A percentile compares a stretch with the other conserved stretches of the same genome.
Evolutionary conservation across 2,113 vertebrate species (phyloP).

Genomic region (Columbina picui): DNA sequence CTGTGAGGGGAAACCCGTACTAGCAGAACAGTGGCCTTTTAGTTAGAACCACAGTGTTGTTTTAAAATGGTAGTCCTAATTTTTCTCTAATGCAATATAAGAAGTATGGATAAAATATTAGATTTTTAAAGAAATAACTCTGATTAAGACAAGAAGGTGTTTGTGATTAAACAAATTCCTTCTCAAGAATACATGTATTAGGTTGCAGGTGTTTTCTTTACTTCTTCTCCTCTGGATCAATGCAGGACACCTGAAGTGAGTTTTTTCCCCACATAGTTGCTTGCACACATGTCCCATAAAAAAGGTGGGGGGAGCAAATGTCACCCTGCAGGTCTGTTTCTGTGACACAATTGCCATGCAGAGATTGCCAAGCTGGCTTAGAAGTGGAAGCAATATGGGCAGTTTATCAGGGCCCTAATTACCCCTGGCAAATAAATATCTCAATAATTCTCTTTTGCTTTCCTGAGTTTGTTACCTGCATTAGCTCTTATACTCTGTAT

Average conservation of each 20-base stretch:
- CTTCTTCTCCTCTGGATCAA: background rate
- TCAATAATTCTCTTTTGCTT: background rate
- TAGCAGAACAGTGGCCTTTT: slow-evolving; percentile 10
- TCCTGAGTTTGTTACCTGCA: background rate
- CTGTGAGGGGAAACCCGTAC: slow-evolving; percentile 68
- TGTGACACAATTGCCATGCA: background rate
- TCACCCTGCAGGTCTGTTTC: background rate
- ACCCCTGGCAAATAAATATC: background rate
- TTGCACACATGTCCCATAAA: background rate
- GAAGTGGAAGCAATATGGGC: background rate
- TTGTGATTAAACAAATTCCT: background rate
- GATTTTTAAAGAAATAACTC: background rate
- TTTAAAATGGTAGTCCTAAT: background rate
- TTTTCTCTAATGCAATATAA: slow-evolving; percentile 12
- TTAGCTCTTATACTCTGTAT: background rate
- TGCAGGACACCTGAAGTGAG: background rate
- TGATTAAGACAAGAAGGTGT: background rate
- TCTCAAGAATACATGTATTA: background rate
- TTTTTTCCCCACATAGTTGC: background rate
- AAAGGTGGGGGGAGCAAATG: background rate
- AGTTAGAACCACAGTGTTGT: background rate
- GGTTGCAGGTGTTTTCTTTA: background rate
- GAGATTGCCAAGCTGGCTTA: background rate
- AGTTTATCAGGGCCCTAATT: background rate
- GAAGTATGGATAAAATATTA: background rate